phyloP scores from a whole-genome alignment of 1,140 invertebrate genomes.

The Nasonia longicornis region DNA sequence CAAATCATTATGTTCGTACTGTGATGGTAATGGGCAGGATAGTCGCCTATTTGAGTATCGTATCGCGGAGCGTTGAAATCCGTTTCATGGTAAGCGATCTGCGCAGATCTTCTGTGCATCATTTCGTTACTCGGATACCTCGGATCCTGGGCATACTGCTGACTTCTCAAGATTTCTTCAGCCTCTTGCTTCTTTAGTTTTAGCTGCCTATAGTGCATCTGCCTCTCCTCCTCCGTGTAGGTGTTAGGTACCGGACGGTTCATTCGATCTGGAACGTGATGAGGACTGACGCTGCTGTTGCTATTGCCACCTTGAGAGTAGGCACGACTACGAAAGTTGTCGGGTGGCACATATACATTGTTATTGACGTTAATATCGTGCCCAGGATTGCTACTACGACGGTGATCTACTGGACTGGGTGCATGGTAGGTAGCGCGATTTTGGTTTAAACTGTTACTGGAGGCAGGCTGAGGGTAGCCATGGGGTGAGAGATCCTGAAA shows the following conservation, averaged over 20 bases:
- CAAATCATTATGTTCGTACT: conserved; percentile 7
- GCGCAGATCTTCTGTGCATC: conserved; percentile 50
- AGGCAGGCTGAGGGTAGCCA: conserved; percentile 46
- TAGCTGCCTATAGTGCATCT: conserved; percentile 56
- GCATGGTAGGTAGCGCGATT: conserved; percentile 53
- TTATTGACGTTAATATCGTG: conserved; percentile 64
- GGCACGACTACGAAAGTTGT: conserved; percentile 61
- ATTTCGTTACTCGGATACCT: conserved; percentile 57
- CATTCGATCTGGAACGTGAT: conserved; percentile 57
- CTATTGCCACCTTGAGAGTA: conserved; percentile 60
- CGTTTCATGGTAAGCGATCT: conserved; percentile 51
- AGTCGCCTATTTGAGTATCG: conserved; percentile 21
- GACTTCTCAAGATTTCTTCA: conserved; percentile 18
- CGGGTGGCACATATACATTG: conserved; percentile 63
- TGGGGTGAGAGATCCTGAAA: conserved; percentile 53
- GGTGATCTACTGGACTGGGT: conserved; percentile 52
- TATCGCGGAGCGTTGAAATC: conserved; percentile 54
- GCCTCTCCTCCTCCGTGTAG: conserved; percentile 61
- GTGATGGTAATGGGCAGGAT: conserved; percentile 28
- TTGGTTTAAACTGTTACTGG: conserved; percentile 51
- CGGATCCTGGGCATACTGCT: conserved; percentile 22
- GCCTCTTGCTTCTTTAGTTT: conserved; percentile 46
- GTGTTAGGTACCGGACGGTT: conserved; percentile 60
- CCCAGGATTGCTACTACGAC: conserved; percentile 51
- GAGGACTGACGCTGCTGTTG: conserved; percentile 52